Evolutionary conservation across 2,797 vertebrate genomes (phyloP), one percentile per base, ranked within the genome.

Genomic region (Forpus xanthops): DNA sequence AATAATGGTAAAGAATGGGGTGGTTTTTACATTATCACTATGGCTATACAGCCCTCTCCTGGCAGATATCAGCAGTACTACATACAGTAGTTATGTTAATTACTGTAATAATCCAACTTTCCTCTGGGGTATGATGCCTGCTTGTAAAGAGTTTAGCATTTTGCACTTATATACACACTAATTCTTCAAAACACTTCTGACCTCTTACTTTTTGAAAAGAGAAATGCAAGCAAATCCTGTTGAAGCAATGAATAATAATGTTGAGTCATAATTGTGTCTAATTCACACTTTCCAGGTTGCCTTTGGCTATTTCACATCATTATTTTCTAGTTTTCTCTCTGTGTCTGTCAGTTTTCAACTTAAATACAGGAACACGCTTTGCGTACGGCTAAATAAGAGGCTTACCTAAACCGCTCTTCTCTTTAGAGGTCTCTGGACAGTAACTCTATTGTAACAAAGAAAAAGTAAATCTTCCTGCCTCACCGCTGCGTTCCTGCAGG

Each of bases 81-180:
- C 3, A 14, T 2, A 19, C 23, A 75, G 62, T 6, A 58, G 35
- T n/a, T 58, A 18, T 1, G 7, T 39, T 45, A 76, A 74, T 77
- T 35, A 71, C 12, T 8, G 37, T 60, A 70, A 70, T 56, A 33
- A 35, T 20, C 15, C 12, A 87, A 60, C 49, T 60, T 70, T 55
- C 31, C 52, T 58, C 20, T 0, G 0, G 24, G 8, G 7, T 39
- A 56, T 6, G 11, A 52, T 39, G 37, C 27, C 27, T 37, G 20
- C 49, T 76, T 50, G 21, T 60, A 77, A 73, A 50, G 25, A 28
- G 9, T 24, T 17, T 31, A 71, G 67, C 1, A 0, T 53, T 85
- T 70, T 66, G 27, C 21, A 20, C 15, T 49, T 45, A 28, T 0
- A 31, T 11, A 41, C 11, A 41, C 8, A 13, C 12, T 0, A 2